A percentile compares a stretch with the other conserved stretches of the same genome.
phyloP scores from a whole-genome alignment of 2,113 vertebrate species.

The Argyrosomus japonicus region DNA sequence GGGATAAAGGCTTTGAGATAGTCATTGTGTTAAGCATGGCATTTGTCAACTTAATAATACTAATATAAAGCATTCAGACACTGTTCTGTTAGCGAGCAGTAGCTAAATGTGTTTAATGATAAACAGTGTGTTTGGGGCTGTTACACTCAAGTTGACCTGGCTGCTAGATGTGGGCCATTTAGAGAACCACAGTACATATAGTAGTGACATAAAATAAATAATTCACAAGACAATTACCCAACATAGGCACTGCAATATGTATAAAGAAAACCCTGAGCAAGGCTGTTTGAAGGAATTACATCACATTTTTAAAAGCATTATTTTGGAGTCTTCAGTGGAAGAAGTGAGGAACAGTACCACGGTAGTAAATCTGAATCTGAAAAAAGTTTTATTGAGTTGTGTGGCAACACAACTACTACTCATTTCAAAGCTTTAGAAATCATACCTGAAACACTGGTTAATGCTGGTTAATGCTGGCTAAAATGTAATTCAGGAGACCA shows the following conservation, averaged over 20 bases:
- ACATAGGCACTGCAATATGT: constrained; percentile 19
- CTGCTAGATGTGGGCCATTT: constrained; percentile 8
- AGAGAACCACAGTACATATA: constrained; percentile 6
- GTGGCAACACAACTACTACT: not conserved
- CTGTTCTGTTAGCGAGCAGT: not conserved
- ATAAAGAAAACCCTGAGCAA: constrained; percentile 18
- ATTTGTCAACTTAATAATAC: not conserved
- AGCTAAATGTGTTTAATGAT: constrained; percentile 7
- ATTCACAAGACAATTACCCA: constrained; percentile 50
- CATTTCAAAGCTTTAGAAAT: not conserved
- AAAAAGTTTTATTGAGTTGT: not conserved
- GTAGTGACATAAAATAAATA: constrained; percentile 44
- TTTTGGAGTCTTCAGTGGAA: constrained; percentile 13
- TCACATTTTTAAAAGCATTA: not conserved
- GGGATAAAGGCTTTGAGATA: not conserved
- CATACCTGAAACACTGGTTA: not conserved
- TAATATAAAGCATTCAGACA: not conserved
- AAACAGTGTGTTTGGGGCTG: not conserved
- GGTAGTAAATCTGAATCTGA: not conserved
- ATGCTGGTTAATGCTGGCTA: not conserved
- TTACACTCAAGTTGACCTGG: constrained; percentile 28
- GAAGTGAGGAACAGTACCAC: not conserved
- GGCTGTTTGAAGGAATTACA: constrained; percentile 32
- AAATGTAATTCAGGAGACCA: no score
- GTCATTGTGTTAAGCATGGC: not conserved